These are phyloP conservation scores for Cryptosula pallasiana DNA, from an alignment of 2,888 invertebrate species.

Conservation along the genomic window DNA sequence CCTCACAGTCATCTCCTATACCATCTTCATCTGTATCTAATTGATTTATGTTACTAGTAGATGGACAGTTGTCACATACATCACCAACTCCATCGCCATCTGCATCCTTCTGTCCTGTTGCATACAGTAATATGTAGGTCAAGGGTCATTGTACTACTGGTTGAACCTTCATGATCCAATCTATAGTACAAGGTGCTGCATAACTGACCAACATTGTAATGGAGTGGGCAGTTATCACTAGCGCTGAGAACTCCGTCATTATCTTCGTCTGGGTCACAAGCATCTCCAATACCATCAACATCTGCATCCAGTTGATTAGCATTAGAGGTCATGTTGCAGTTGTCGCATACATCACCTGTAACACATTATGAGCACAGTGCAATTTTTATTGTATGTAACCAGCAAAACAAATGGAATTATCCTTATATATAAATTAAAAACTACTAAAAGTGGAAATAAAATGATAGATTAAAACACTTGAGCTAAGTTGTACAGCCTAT, in stretches of 20 bases:
- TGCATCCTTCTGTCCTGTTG: constrained; percentile 24
- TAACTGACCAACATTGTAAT: constrained; percentile 43
- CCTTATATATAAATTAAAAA: no score
- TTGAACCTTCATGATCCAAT: no score
- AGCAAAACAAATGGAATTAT: no score
- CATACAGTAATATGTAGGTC: no score
- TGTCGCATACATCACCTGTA: constrained; percentile 28
- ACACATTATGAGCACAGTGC: no score
- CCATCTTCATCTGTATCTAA: constrained; percentile 76
- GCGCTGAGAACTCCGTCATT: constrained; percentile 28
- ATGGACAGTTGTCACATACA: constrained; percentile 28
- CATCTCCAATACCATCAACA: constrained; percentile 33
- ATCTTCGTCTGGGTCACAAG: no score
- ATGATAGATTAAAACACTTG: no score
- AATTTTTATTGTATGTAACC: no score
- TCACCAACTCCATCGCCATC: constrained; percentile 29
- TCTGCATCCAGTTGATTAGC: constrained; percentile 42
- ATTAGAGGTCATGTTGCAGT: constrained; percentile 32
- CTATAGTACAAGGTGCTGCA: no score
- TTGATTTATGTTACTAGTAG: constrained; percentile 62
- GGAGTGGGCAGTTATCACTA: constrained; percentile 79
- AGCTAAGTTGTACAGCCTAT: no score
- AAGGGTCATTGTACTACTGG: no score
- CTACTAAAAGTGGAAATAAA: no score
- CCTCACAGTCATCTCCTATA: constrained; percentile 77